These are phyloP conservation scores for Andrena fulva DNA, from an alignment of 2,888 invertebrate genomes.

Conservation along the genomic window DNA sequence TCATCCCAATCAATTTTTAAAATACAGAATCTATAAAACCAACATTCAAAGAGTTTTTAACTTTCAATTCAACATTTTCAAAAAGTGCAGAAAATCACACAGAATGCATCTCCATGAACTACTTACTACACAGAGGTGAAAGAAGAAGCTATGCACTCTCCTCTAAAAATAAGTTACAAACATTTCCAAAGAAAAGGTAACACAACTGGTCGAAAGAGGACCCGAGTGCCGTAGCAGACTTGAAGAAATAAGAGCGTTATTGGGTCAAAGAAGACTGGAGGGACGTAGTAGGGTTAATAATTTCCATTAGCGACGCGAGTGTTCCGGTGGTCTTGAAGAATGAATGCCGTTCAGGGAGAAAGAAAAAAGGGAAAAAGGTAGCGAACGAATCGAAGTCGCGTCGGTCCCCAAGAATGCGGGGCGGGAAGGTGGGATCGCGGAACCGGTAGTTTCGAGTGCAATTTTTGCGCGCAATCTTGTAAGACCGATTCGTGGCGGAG, in stretches of 20 bases:
- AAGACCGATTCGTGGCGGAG: slow-evolving; percentile 60
- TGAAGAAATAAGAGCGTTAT: neutral
- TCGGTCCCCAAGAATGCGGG: slow-evolving; percentile 63
- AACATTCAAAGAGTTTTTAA: too few relatives aligned
- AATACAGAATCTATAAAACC: too few relatives aligned
- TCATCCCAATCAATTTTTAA: too few relatives aligned
- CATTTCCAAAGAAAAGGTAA: neutral
- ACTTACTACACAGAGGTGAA: too few relatives aligned
- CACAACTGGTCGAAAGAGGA: neutral
- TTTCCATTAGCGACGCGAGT: slow-evolving; percentile 13
- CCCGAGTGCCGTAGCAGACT: neutral
- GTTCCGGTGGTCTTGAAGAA: slow-evolving; percentile 23
- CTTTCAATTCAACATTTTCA: too few relatives aligned
- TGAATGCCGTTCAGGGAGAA: slow-evolving; percentile 17
- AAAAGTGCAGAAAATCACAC: too few relatives aligned
- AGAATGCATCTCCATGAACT: too few relatives aligned
- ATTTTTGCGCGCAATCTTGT: slow-evolving; percentile 71
- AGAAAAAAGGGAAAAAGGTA: slow-evolving; percentile 15
- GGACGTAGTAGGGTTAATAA: slow-evolving; percentile 5
- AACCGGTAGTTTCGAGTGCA: slow-evolving; percentile 70
- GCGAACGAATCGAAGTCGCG: slow-evolving; percentile 63
- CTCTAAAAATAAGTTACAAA: neutral
- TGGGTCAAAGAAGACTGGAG: neutral
- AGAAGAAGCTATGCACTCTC: too few relatives aligned
- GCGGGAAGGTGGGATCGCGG: slow-evolving; percentile 60